A percentile compares a stretch with the other conserved stretches of the same genome.
Conservation (phyloP, 2,113 vertebrate species). For the Callospermophilus lateralis region DNA sequence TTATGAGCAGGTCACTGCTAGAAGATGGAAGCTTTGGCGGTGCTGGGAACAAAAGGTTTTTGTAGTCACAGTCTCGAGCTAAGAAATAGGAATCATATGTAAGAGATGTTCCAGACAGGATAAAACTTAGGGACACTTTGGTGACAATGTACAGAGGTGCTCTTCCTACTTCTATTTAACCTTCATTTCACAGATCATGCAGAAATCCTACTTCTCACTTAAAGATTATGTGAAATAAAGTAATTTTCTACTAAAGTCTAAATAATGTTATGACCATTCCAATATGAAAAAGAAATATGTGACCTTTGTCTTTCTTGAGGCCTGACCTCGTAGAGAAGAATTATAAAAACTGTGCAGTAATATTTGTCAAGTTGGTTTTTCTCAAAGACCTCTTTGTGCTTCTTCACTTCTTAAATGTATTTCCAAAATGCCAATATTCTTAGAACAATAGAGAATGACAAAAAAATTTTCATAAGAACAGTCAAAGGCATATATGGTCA, state of each 20-base stretch:
- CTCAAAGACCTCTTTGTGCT: neutral
- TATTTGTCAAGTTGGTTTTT: neutral
- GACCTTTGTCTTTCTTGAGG: neutral
- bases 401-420: neutral
- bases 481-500: neutral
- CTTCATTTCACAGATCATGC: neutral
- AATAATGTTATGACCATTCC: conserved; percentile 40
- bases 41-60: conserved; percentile 59
- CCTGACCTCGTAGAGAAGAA: neutral
- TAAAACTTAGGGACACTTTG: neutral
- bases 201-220: neutral
- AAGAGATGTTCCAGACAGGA: conserved; percentile 3
- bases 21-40: conserved; percentile 67
- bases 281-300: conserved; percentile 1
- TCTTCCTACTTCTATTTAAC: neutral
- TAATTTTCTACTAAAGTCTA: neutral
- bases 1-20: conserved; percentile 55
- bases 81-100: neutral
- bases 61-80: conserved; percentile 4
- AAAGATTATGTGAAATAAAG: neutral
- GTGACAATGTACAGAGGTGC: neutral
- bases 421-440: neutral
- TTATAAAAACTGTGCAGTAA: neutral
- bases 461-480: neutral
- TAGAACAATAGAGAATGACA: neutral